These are phyloP conservation scores for Lynx canadensis DNA, from an alignment of 2,113 vertebrate species.

Conservation along the genomic window DNA sequence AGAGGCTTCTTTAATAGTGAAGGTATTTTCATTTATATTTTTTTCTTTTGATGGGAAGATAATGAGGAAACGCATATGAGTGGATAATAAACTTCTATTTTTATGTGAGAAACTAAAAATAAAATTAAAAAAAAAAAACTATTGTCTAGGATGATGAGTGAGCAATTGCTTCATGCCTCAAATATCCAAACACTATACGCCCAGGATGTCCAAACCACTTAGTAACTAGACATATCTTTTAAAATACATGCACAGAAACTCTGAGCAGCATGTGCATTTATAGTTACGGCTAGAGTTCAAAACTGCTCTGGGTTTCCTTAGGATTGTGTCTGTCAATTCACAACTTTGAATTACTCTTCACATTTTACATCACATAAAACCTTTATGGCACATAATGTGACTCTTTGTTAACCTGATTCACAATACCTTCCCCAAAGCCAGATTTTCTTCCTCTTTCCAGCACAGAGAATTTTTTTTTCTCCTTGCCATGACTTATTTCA, in stretches of 20 bases:
- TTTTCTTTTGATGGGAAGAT: not conserved
- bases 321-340: constrained; percentile 13
- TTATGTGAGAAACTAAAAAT: not conserved
- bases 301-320: not conserved
- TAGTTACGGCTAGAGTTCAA: not conserved
- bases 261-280: not conserved
- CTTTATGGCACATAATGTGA: not conserved
- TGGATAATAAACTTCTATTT: not conserved
- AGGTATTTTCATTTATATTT: not conserved
- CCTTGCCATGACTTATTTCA: not conserved
- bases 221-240: not conserved
- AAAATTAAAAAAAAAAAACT: not conserved
- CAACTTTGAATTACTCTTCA: constrained; percentile 26
- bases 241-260: not conserved
- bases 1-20: not conserved
- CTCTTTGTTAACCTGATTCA: constrained; percentile 38
- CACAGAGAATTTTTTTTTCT: not conserved
- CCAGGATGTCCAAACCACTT: not conserved
- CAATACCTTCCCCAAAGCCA: not conserved
- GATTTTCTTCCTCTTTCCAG: not conserved
- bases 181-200: not conserved
- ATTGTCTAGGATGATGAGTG: not conserved
- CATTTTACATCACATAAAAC: constrained; percentile 31
- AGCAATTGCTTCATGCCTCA: not conserved
- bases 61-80: not conserved